Evolutionary conservation across 2,888 invertebrate species (phyloP).

Genomic region (Hyppa rectilinea): DNA sequence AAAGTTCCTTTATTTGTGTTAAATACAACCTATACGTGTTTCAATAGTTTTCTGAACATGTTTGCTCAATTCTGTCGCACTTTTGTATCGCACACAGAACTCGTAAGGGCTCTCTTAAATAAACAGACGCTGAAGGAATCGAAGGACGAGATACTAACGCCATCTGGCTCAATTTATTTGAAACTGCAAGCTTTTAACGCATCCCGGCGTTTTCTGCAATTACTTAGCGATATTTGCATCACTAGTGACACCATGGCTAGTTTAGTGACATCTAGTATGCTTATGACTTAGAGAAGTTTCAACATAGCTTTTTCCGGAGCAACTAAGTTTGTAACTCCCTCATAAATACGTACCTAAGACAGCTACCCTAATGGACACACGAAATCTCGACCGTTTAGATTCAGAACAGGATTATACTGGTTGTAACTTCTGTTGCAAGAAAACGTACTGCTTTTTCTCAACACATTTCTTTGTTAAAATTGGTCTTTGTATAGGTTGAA

Average conservation of each 20-base stretch:
- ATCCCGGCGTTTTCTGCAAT: neutral
- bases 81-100: conserved; percentile 1
- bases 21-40: conserved; percentile 8
- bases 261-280: conserved; percentile 13
- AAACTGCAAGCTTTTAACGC: conserved; percentile 10
- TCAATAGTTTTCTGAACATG: neutral
- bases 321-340: neutral
- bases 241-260: neutral
- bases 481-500: neutral
- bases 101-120: neutral
- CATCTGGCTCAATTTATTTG: conserved; percentile 18
- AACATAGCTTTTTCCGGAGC: neutral
- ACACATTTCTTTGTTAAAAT: neutral
- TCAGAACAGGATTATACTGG: neutral
- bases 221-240: conserved; percentile 9
- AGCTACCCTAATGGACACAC: too few relatives aligned
- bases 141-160: neutral
- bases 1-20: neutral
- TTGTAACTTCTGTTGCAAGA: neutral
- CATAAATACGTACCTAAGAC: neutral
- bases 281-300: neutral
- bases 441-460: conserved; percentile 1
- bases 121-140: neutral
- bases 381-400: neutral
- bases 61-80: conserved; percentile 7